Evolutionary conservation across 2,888 invertebrate genomes (phyloP), one percentile per base, ranked within the genome.

Genomic region (Muschampia staudingeri): DNA sequence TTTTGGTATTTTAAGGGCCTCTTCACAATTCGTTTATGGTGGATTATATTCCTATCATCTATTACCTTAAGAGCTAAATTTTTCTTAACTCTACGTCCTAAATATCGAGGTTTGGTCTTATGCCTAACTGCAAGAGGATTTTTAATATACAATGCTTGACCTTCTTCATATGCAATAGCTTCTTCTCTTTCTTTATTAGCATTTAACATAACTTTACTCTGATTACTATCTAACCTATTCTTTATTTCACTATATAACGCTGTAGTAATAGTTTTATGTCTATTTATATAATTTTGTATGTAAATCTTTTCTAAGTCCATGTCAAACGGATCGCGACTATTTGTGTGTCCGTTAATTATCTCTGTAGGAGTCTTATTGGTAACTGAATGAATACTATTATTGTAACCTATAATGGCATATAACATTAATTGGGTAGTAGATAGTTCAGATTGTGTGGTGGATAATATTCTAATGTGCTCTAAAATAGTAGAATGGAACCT

Each of bases 401-500:
- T 67, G 34, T 67, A 67, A 5, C 65, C 65, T 34, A 67, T 67
- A 67, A 67, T 34, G 14, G 65, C 65, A 67, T 67, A 67, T 5
- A 67, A 6, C 65, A 67, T 67, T 30, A 67, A 67, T 67, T 67
- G 34, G 11, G 11, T 34, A 5, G 65, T 67, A 67, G 65, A 34
- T 14, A 67, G 34, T 67, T 67, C 65, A 14, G 65, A 67, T 3
- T 67, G 65, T 34, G 34, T 67, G 6, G 1, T 67, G 0, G 65
- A 12, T 67, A 67, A 34, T 67, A 67, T 67, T 67, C 70, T 12
- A n/a, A 70, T 40, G 19, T 70, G 70, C 16, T 34, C 81, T 19
- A 76, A 37, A 52, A 76, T 7, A 40, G 76, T 76, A 34, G 56
- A 56, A 30, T 76, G 76, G 37, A 76, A 76, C n/a, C 61, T 30